Conservation (phyloP, 2,113 vertebrate genomes). For the Oreocharis arfaki region DNA sequence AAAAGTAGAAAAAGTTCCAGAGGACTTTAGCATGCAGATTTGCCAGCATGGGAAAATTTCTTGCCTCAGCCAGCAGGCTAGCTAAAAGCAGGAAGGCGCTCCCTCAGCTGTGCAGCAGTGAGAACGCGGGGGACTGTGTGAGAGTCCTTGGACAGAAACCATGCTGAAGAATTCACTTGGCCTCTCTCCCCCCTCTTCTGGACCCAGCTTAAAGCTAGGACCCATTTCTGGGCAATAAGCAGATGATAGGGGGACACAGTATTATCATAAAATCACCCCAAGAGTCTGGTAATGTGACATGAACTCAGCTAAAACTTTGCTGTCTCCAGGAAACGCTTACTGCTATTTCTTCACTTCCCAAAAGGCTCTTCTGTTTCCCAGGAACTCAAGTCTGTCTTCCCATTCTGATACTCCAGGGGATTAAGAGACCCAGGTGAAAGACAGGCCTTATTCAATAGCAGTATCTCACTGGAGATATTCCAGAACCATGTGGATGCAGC, state of each 20-base stretch:
- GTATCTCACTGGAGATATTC: not conserved
- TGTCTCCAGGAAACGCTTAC: not conserved
- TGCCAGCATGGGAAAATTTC: too few relatives aligned
- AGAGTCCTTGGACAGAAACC: not conserved
- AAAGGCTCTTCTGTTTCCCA: not conserved
- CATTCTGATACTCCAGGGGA: not conserved
- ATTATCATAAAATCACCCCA: not conserved
- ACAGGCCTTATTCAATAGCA: rapidly evolving
- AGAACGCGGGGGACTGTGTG: not conserved
- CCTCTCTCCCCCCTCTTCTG: not conserved
- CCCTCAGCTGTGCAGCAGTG: not conserved
- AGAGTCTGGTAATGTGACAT: rapidly evolving
- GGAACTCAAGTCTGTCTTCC: not conserved
- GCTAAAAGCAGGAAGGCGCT: not conserved
- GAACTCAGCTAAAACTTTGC: not conserved
- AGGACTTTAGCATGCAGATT: not conserved
- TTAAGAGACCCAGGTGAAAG: not conserved
- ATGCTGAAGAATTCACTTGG: rapidly evolving
- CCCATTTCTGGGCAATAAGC: not conserved
- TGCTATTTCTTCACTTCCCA: not conserved
- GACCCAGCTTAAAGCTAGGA: not conserved
- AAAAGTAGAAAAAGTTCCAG: too few relatives aligned
- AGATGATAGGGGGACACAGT: not conserved
- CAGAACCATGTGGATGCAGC: not conserved
- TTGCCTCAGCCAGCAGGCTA: not conserved